Evolutionary conservation across 2,113 vertebrate species (phyloP), one percentile per base, ranked within the genome.

Genomic region (Dicrurus megarhynchus): DNA sequence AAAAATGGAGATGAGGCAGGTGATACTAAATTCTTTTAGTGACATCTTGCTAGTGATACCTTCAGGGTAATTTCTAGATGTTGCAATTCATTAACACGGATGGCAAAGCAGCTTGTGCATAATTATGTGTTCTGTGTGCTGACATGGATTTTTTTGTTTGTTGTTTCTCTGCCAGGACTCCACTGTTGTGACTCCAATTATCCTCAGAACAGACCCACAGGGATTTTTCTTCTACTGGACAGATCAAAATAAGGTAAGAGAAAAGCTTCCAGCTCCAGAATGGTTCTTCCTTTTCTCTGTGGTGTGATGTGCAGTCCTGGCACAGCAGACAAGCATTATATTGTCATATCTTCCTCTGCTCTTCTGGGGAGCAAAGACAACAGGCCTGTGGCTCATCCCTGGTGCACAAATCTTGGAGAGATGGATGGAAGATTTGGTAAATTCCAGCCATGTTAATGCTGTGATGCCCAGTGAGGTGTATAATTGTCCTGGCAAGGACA

Each of bases 181-280:
- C 8, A 98, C 99, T 56, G 97, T 98, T 81, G 99, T 99, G 96
- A 99, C 98, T 95, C 98, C 99, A 19, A 98, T 99, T 96, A 99
- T 99, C 87, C 98, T 99, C 44, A 98, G 98, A 94, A 99, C 99
- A 74, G 99, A 99, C 96, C 99, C 99, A 63, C 98, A 99, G 95
- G 99, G 99, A 93, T 99, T 99, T 98, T 99, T 99, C 98, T 98
- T 99, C 80, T 99, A 99, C 81, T 99, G 99, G 99, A 99, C 98
- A 15, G 99, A 99, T 97, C 99, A 99, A 96, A 99, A 99, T 95
- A 99, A 99, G 99, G 99, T 99, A 98, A 98, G 98, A 92, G 56
- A 35, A 87, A 64, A 86, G 7, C 52, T 82, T 60, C 6, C 26
- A 26, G 26, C 15, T 97, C 70, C 53, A 53, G 60, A 73, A 41